Percentiles rank a stretch among this genome's conserved stretches.
Conservation (phyloP, 2,797 vertebrate species). For the Oreochromis mossambicus region DNA sequence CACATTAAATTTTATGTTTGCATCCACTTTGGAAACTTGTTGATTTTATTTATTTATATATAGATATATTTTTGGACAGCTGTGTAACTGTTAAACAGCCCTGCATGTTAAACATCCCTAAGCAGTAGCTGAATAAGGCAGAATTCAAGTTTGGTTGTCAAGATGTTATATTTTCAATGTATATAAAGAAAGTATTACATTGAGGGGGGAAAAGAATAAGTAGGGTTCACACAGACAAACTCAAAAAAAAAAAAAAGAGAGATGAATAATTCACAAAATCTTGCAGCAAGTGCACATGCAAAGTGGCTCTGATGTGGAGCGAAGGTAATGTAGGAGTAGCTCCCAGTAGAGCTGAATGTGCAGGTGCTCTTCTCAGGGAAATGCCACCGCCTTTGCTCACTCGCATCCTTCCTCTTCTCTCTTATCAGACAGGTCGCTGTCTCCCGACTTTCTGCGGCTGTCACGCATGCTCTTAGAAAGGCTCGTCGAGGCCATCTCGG, state of each 20-base stretch:
- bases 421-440: slow-evolving; percentile 87
- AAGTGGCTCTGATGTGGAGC: slow-evolving; percentile 83
- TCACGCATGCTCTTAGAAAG: slow-evolving; percentile 57
- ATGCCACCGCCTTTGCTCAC: slow-evolving; percentile 78
- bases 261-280: slow-evolving; percentile 98
- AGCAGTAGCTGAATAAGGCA: slow-evolving; percentile 54
- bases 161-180: slow-evolving; percentile 5
- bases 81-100: slow-evolving; percentile 38
- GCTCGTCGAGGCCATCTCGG: slow-evolving; percentile 63
- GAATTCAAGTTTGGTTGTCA: slow-evolving; percentile 77
- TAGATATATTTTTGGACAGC: slow-evolving; percentile 31
- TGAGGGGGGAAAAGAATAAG: slow-evolving; percentile 59
- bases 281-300: slow-evolving; percentile 43
- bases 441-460: slow-evolving; percentile 86
- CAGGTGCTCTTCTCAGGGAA: slow-evolving; percentile 89
- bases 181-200: slow-evolving; percentile 40
- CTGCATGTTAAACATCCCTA: slow-evolving; percentile 11
- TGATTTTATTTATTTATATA: neutral
- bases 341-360: slow-evolving; percentile 98
- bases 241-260: slow-evolving; percentile 53
- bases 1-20: slow-evolving; percentile 68
- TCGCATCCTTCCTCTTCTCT: slow-evolving; percentile 63
- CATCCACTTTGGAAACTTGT: slow-evolving; percentile 76
- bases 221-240: slow-evolving; percentile 77
- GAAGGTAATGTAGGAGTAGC: slow-evolving; percentile 80